Conservation (phyloP, 2,113 vertebrate genomes). For the Elanoides forficatus region DNA sequence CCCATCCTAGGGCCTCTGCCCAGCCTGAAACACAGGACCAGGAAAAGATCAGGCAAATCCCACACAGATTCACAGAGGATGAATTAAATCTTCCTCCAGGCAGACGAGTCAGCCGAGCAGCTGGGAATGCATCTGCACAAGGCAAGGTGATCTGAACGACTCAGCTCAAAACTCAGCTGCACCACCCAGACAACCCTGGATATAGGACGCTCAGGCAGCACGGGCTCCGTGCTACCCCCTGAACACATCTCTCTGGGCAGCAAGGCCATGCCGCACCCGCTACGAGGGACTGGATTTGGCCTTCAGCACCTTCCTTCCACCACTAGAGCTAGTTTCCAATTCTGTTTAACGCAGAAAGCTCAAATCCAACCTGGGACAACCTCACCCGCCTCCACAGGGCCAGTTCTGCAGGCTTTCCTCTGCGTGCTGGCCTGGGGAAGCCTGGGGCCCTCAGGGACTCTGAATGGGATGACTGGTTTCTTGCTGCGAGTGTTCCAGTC, state of each 20-base stretch:
- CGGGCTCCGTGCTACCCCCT: fast-evolving
- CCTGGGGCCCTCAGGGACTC: neutral
- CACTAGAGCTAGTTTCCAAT: neutral
- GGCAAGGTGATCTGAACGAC: neutral
- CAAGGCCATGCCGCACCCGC: fast-evolving
- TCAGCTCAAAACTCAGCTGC: fast-evolving
- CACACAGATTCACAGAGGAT: neutral
- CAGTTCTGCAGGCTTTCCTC: neutral
- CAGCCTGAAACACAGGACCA: neutral
- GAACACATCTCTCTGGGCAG: neutral
- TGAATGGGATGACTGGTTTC: neutral
- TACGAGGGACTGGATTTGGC: neutral
- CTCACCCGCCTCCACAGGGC: neutral
- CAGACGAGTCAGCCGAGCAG: neutral
- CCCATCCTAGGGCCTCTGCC: neutral
- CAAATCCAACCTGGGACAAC: neutral
- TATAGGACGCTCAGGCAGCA: neutral
- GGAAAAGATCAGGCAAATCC: neutral
- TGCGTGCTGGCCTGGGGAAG: neutral
- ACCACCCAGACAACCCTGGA: neutral
- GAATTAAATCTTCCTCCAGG: neutral
- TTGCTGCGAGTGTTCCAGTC: neutral
- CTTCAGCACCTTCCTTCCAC: neutral
- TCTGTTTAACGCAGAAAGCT: neutral
- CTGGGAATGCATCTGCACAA: neutral